Percentiles rank a stretch among this genome's conserved stretches.
Evolutionary conservation across 2,888 invertebrate genomes (phyloP).

Genomic region (Dryomyza anilis): DNA sequence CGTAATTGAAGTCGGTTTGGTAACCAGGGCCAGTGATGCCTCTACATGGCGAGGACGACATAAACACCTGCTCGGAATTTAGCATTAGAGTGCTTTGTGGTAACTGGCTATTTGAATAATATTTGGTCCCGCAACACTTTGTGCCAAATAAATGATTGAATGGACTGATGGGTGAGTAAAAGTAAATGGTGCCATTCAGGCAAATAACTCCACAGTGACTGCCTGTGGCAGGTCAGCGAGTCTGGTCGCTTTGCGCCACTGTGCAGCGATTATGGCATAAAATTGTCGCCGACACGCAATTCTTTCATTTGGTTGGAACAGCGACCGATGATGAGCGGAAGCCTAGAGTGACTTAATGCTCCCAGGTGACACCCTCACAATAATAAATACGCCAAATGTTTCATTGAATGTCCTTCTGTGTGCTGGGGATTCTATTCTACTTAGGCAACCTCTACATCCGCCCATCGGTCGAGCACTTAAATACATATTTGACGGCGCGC

Average conservation of each 20-base stretch:
- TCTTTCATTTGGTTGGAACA: conserved; percentile 34
- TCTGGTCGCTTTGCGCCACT: background rate
- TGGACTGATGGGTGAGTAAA: background rate
- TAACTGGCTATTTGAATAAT: conserved; percentile 29
- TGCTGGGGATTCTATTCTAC: too few relatives aligned
- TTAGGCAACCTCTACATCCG: too few relatives aligned
- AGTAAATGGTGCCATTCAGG: background rate
- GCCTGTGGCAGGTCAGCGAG: background rate
- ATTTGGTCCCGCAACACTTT: conserved; percentile 24
- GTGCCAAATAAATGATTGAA: background rate
- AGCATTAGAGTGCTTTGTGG: background rate
- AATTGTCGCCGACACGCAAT: conserved; percentile 39
- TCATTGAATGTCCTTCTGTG: background rate
- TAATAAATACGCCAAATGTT: conserved; percentile 7
- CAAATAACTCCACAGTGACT: too few relatives aligned
- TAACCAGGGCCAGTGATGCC: background rate
- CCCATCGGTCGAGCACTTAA: too few relatives aligned
- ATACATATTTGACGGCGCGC: background rate
- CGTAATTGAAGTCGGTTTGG: conserved; percentile 15
- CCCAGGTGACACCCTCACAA: conserved; percentile 22
- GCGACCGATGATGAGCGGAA: conserved; percentile 30
- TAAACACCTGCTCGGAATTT: background rate
- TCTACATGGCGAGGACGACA: background rate
- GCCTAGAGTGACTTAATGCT: conserved; percentile 37
- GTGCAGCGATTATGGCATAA: background rate